phyloP scores from a whole-genome alignment of 2,113 vertebrate genomes.

The Turnix velox region DNA sequence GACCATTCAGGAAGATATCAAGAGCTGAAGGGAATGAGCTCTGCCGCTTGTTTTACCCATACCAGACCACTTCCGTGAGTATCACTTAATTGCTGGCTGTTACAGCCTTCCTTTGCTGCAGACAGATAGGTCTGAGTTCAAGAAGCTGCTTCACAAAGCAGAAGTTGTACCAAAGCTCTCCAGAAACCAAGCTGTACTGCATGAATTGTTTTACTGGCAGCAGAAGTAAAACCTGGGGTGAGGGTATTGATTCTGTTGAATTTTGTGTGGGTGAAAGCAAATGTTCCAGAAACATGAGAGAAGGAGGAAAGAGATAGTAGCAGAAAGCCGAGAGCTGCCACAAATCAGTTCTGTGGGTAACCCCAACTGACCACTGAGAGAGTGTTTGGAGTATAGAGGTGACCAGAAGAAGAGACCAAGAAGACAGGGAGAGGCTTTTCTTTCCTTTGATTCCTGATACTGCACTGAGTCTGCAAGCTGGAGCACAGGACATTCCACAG shows the following conservation, averaged over 20 bases:
- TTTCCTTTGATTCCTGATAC: not conserved
- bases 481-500: too few species aligned
- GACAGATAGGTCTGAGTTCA: not conserved
- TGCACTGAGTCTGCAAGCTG: too few species aligned
- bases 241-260: not conserved
- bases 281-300: not conserved
- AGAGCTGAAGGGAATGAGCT: not conserved
- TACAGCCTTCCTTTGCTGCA: not conserved
- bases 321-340: not conserved
- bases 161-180: rapidly evolving
- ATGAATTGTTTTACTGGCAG: not conserved
- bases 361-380: not conserved
- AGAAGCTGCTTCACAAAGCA: not conserved
- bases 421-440: not conserved
- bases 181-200: not conserved
- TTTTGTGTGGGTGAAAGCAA: not conserved
- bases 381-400: not conserved
- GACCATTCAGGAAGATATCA: not conserved
- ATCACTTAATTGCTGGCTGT: not conserved
- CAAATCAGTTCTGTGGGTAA: not conserved
- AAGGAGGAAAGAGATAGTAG: not conserved
- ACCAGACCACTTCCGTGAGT: not conserved
- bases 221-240: not conserved
- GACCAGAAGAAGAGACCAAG: not conserved
- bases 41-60: not conserved